Percentiles rank a stretch among this genome's conserved stretches.
These are phyloP conservation scores for Enteromius unitaeniatus DNA, from an alignment of 2,797 vertebrate genomes.

Conservation along the genomic window DNA sequence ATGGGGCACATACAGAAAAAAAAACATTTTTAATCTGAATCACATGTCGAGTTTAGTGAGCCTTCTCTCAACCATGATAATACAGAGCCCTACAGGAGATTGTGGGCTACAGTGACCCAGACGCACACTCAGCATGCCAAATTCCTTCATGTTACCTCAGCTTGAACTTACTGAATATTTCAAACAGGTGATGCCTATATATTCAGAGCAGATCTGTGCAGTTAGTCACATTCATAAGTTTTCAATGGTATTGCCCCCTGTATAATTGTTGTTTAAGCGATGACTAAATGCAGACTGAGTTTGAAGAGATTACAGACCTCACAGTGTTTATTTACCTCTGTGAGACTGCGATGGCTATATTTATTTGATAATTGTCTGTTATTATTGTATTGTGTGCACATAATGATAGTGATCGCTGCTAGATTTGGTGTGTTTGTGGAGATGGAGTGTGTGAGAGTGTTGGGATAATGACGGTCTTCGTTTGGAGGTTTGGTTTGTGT, in stretches of 20 bases:
- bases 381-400: slow-evolving; percentile 29
- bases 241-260: background rate
- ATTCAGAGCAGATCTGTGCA: background rate
- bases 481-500: slow-evolving; percentile 23
- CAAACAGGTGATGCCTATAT: slow-evolving; percentile 3
- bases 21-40: slow-evolving; percentile 72
- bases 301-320: slow-evolving; percentile 57
- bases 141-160: slow-evolving; percentile 32
- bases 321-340: slow-evolving; percentile 46
- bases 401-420: slow-evolving; percentile 49
- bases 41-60: slow-evolving; percentile 73
- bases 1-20: slow-evolving; percentile 43
- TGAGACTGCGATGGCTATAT: slow-evolving; percentile 38
- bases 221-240: slow-evolving; percentile 11
- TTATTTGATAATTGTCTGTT: slow-evolving; percentile 37
- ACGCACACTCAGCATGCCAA: slow-evolving; percentile 22
- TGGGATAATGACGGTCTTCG: slow-evolving; percentile 55
- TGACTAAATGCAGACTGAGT: slow-evolving; percentile 44
- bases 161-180: slow-evolving; percentile 25
- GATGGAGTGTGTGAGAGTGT: slow-evolving; percentile 33
- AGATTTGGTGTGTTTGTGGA: slow-evolving; percentile 39
- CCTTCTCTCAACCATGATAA: slow-evolving; percentile 65
- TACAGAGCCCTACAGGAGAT: slow-evolving; percentile 48
- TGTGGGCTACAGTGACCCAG: slow-evolving; percentile 27
- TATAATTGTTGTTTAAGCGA: slow-evolving; percentile 36